These are phyloP conservation scores for Trinectes maculatus DNA, from an alignment of 2,113 vertebrate genomes.

Conservation along the genomic window DNA sequence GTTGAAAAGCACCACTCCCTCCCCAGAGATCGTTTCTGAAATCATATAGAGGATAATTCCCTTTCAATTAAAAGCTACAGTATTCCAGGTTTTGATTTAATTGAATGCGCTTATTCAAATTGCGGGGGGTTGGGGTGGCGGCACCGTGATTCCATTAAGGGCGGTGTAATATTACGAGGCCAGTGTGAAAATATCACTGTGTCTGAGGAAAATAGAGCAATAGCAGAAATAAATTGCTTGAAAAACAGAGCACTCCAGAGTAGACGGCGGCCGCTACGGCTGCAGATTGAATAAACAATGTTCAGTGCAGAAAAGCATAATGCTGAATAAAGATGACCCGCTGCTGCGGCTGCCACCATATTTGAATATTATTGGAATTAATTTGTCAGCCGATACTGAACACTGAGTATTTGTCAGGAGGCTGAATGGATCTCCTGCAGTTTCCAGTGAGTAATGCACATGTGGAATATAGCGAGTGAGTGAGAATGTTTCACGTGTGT, in stretches of 20 bases:
- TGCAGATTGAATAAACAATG: constrained; percentile 75
- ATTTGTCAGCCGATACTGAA: constrained; percentile 67
- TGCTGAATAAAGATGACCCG: constrained; percentile 74
- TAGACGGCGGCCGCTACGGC: constrained; percentile 48
- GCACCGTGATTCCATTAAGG: constrained; percentile 70
- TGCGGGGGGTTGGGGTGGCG: constrained; percentile 14
- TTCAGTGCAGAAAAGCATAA: constrained; percentile 65
- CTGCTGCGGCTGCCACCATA: constrained; percentile 21
- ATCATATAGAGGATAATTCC: constrained; percentile 82
- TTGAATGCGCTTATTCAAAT: constrained; percentile 78
- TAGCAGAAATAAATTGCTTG: constrained; percentile 75
- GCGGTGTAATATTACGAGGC: constrained; percentile 69
- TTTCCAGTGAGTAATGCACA: constrained; percentile 41
- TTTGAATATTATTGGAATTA: constrained; percentile 75
- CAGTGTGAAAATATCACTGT: constrained; percentile 67
- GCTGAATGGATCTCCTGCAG: constrained; percentile 43
- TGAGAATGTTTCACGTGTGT: constrained; percentile 16
- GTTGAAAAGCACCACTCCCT: constrained; percentile 78
- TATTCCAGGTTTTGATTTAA: constrained; percentile 81
- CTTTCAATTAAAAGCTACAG: constrained; percentile 83
- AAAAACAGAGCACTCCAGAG: constrained; percentile 73
- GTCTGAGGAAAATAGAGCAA: constrained; percentile 76
- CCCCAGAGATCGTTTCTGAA: constrained; percentile 77
- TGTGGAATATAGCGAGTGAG: constrained; percentile 17
- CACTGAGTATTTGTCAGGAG: constrained; percentile 63